Conservation (phyloP, 2,113 vertebrate species). For the Phodopus roborovskii region DNA sequence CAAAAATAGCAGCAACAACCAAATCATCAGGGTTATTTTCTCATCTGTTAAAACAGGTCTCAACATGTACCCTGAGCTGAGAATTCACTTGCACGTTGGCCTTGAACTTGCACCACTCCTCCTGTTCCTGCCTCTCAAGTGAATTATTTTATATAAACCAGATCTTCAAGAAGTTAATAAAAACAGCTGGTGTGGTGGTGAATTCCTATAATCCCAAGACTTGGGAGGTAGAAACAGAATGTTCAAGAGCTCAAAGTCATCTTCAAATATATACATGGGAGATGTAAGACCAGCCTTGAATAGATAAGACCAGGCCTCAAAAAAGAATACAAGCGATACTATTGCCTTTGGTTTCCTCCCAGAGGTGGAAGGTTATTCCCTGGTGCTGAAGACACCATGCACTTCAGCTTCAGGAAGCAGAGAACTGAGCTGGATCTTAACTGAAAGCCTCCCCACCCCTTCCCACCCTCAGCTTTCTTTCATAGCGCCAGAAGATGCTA, state of each 20-base stretch:
- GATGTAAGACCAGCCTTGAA: not conserved
- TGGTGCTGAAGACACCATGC: too few species aligned
- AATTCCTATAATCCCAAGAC: not conserved
- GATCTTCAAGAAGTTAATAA: constrained; percentile 40
- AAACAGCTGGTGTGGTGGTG: not conserved
- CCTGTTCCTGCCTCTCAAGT: not conserved
- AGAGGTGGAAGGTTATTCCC: too few species aligned
- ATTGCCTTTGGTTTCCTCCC: too few species aligned
- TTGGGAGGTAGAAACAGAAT: not conserved
- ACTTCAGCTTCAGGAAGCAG: too few species aligned
- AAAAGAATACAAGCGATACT: not conserved
- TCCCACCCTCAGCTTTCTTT: too few species aligned
- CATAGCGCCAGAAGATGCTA: not conserved
- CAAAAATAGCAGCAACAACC: not conserved
- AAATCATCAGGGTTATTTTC: not conserved
- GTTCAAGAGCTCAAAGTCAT: not conserved
- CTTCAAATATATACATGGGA: not conserved
- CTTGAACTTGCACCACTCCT: not conserved
- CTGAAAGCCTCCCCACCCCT: too few species aligned
- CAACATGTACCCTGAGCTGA: not conserved
- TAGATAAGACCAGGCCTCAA: not conserved
- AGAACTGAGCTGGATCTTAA: too few species aligned
- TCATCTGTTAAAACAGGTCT: not conserved
- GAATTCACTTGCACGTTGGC: not conserved
- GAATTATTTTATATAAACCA: not conserved